A percentile compares a stretch with the other conserved stretches of the same genome.
Evolutionary conservation across 2,888 invertebrate species (phyloP).

Genomic region (Agriopis aurantiaria): DNA sequence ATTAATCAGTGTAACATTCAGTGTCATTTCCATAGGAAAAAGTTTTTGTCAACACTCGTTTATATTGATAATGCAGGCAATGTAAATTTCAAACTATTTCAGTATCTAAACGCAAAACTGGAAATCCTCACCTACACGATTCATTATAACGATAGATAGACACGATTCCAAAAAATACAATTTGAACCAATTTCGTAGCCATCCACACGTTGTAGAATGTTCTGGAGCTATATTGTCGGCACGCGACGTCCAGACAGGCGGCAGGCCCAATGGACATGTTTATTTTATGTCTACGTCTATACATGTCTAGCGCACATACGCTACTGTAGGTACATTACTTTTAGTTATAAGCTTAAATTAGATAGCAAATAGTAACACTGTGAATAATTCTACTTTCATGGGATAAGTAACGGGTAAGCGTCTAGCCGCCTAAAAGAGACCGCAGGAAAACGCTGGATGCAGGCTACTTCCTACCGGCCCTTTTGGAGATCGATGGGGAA

Average conservation of each 20-base stretch:
- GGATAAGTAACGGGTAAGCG: too few species aligned
- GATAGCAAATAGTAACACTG: neutral
- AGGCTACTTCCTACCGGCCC: too few species aligned
- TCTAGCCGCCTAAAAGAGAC: too few species aligned
- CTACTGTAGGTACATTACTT: neutral
- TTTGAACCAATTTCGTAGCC: conserved; percentile 36
- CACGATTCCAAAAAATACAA: conserved; percentile 38
- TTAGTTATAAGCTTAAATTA: neutral
- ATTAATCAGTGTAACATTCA: neutral
- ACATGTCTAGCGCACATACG: conserved; percentile 3
- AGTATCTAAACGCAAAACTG: neutral
- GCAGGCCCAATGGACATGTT: conserved; percentile 37
- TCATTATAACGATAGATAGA: conserved; percentile 26
- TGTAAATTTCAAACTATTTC: conserved; percentile 1
- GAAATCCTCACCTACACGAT: neutral
- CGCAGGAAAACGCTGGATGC: too few species aligned
- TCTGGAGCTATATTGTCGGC: conserved; percentile 38
- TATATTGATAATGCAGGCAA: neutral
- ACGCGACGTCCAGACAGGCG: conserved; percentile 47
- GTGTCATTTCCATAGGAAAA: neutral
- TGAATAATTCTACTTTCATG: neutral
- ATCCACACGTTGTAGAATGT: conserved; percentile 27
- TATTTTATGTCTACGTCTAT: conserved; percentile 44
- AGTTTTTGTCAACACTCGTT: neutral
- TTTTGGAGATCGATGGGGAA: too few species aligned